Base-by-base conservation (phyloP, 2,888 invertebrate genomes). In the Laspeyria flexula region DNA sequence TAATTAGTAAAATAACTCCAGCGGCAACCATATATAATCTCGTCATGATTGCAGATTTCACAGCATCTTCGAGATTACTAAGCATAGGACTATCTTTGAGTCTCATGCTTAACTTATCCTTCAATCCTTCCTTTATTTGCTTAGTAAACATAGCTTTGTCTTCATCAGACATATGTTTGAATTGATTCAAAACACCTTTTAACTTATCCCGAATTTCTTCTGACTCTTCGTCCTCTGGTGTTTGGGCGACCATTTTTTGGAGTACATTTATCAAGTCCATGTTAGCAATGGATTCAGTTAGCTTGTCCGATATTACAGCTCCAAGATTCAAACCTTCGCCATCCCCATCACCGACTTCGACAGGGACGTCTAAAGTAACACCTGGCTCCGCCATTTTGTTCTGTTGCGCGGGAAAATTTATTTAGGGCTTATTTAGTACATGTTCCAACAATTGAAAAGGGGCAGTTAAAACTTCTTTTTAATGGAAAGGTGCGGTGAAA, bases 121-220 rank as follows among this genome's bases (percentile, higher is more conserved):
- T 75, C 0, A 93, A 43, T 0, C 86, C 77, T 0, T 90, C 81
- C 31, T 84, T 88, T 7, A 93, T 75, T 39, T 89, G 80, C 0
- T 61, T 53, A 0, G 83, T 68, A 27, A 93, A 92, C 3, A 73
- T 44, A 0, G 67, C 71, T 33, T 84, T 88, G 0, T 92, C 90
- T 0, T 77, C 77, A 0, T 85, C 82, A 1, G 67, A 66, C 78
- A 90, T 79, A 0, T 74, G 53, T 3, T 78, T 80, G 27, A 80
- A 88, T 44, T 84, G 75, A 0, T 72, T 58, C 12, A 90, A 41
- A 0, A 90, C 77, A 0, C 80, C 82, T 54, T 75, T 73, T 1
- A 90, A 43, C 55, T 86, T 85, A 21, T 80, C 75, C 1, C 79
- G 65, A 0, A 86, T 72, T 18, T 80, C 81, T 13, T 78, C 80